phyloP scores from a whole-genome alignment of 2,113 vertebrate genomes.

The Ovis aries region ARS-UI_Ramb_v3.0 NC_056060.1:92489501-92490000 shows the following conservation, averaged over 20 bases:
- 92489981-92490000: not conserved
- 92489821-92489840: not conserved
- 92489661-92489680: not conserved
- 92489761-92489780: not conserved
- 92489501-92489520: not conserved
- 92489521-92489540: not conserved
- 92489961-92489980: not conserved
- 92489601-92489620: not conserved
- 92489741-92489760: not conserved
- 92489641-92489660: not conserved
- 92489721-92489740: not conserved
- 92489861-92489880: not conserved
- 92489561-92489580: not conserved
- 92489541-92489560: not conserved
- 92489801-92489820: not conserved
- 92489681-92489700: not conserved
- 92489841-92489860: not conserved
- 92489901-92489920: not conserved
- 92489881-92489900: not conserved
- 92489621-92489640: not conserved
- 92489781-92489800: not conserved
- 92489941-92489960: not conserved
- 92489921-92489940: not conserved
- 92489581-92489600: not conserved
- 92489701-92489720: not conserved